phyloP scores from a whole-genome alignment of 2,113 vertebrate genomes.

The Psilopsiagon aymara region DNA sequence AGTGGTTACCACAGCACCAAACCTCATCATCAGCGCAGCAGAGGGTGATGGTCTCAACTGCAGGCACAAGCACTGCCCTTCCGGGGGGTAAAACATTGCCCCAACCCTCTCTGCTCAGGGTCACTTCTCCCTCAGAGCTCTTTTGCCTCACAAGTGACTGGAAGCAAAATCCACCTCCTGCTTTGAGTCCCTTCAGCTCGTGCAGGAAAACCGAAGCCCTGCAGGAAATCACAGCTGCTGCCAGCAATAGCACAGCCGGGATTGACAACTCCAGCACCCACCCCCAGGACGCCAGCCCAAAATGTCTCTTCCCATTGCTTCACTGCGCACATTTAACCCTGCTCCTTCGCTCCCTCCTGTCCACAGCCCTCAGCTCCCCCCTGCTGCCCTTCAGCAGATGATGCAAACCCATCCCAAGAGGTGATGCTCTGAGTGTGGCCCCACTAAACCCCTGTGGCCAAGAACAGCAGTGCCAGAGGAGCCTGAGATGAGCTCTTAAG shows the following conservation, averaged over 20 bases:
- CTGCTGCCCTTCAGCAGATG: rapidly evolving
- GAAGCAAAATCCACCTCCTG: not conserved
- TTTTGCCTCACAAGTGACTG: not conserved
- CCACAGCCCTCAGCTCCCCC: not conserved
- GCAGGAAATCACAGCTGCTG: not conserved
- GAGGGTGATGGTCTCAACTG: not conserved
- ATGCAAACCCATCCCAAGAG: not conserved
- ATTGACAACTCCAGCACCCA: not conserved
- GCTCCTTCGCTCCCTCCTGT: not conserved
- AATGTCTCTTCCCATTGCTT: not conserved
- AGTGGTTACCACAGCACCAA: not conserved
- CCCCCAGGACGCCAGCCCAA: not conserved
- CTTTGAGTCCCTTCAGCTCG: not conserved
- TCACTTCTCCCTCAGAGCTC: not conserved
- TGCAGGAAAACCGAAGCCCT: not conserved
- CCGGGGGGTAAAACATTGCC: rapidly evolving
- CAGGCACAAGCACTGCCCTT: not conserved
- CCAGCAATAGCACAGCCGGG: not conserved
- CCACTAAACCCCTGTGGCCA: not conserved
- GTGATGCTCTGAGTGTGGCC: rapidly evolving
- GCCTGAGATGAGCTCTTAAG: not conserved
- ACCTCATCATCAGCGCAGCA: rapidly evolving
- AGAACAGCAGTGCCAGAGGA: not conserved
- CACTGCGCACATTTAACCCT: not conserved
- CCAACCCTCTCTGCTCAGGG: rapidly evolving